Percentiles rank a stretch among this genome's conserved stretches.
phyloP scores from a whole-genome alignment of 2,797 vertebrate genomes.

The Denticeps clupeoides region DNA sequence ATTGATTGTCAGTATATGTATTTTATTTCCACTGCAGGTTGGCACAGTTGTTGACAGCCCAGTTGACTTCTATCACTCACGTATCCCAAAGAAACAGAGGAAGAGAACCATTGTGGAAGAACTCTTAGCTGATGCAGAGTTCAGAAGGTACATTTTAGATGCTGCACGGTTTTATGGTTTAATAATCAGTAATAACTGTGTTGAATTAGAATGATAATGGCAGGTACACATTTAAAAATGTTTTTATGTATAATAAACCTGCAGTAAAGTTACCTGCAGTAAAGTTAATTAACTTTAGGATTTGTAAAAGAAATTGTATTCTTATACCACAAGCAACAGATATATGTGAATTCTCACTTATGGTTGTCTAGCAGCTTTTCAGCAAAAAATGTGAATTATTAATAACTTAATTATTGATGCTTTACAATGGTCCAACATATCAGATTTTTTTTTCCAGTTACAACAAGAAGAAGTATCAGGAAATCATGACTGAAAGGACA shows the following conservation, averaged over 20 bases:
- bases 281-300: no score
- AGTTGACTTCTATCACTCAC: slow-evolving; percentile 87
- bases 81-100: slow-evolving; percentile 83
- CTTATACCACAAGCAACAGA: no score
- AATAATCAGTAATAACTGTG: no score
- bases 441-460: slow-evolving; percentile 52
- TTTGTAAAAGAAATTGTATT: no score
- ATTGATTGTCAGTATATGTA: slow-evolving; percentile 1
- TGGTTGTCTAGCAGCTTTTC: no score
- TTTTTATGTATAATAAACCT: no score
- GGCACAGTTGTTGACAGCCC: slow-evolving; percentile 84
- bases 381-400: no score
- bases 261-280: no score
- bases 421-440: background rate
- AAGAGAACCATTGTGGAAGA: slow-evolving; percentile 95
- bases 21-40: slow-evolving; percentile 52
- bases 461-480: slow-evolving; percentile 85
- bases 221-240: no score
- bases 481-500: slow-evolving; percentile 78
- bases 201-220: no score
- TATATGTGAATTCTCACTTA: no score
- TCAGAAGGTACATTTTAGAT: slow-evolving; percentile 72
- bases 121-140: slow-evolving; percentile 82
- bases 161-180: background rate
- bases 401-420: background rate